These are phyloP conservation scores for Chrysochloris asiatica DNA, from an alignment of 2,113 vertebrate species.

Conservation along the genomic window DNA sequence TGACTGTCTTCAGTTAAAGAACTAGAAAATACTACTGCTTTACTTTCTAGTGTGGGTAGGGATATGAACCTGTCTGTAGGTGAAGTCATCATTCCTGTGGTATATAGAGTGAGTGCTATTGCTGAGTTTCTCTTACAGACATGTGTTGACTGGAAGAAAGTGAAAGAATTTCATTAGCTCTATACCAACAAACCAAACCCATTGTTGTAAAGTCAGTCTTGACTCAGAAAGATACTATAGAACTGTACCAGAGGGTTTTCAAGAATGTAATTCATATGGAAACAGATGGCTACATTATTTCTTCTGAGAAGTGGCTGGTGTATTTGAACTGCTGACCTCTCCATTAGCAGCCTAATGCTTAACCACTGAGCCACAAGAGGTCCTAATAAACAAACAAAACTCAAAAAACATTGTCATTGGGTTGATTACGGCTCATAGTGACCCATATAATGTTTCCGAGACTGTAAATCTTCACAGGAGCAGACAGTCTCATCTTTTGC, in stretches of 20 bases:
- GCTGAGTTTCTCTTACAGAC: not conserved
- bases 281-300: not conserved
- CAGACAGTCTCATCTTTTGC: too few species aligned
- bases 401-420: too few species aligned
- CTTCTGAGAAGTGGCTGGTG: not conserved
- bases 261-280: not conserved
- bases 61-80: not conserved
- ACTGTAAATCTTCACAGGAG: too few species aligned
- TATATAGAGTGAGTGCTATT: not conserved
- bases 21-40: not conserved
- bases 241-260: not conserved
- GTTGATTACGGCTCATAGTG: too few species aligned
- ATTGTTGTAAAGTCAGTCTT: not conserved
- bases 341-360: not conserved
- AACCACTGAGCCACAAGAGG: not conserved
- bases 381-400: too few species aligned
- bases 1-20: conserved; percentile 23
- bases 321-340: not conserved
- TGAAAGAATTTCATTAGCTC: not conserved
- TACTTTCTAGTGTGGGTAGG: conserved; percentile 31
- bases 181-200: not conserved
- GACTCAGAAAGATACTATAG: not conserved
- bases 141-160: conserved; percentile 32
- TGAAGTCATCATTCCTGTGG: conserved; percentile 34
- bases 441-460: too few species aligned